These are phyloP conservation scores for Balanococcus diminutus DNA, from an alignment of 2,888 invertebrate genomes.

Conservation along the genomic window DNA sequence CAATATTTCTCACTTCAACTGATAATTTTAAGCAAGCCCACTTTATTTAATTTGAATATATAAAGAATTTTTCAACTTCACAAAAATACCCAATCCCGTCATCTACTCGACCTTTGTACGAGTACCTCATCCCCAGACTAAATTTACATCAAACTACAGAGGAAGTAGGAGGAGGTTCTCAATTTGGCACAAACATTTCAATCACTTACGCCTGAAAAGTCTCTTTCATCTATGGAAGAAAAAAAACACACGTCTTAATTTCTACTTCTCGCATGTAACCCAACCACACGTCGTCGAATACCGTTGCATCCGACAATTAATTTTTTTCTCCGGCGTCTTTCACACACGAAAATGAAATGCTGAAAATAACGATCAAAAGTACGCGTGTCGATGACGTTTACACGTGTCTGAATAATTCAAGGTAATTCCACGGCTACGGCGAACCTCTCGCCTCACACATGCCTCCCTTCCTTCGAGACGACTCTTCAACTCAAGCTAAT, in stretches of 20 bases:
- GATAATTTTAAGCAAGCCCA: no score
- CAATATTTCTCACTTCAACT: no score
- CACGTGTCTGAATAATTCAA: not conserved
- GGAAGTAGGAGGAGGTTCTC: no score
- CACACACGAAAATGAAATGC: not conserved
- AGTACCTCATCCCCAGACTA: no score
- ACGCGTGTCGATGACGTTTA: constrained; percentile 17
- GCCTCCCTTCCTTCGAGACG: not conserved
- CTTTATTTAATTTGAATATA: no score
- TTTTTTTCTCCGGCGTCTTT: not conserved
- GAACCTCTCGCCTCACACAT: not conserved
- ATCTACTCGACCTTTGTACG: no score
- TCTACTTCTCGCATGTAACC: no score
- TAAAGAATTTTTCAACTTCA: no score
- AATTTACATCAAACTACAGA: no score
- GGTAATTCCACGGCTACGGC: not conserved
- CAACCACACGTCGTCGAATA: no score
- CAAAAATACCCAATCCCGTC: no score
- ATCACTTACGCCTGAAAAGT: not conserved
- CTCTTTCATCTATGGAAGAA: no score
- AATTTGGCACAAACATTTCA: not conserved
- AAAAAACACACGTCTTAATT: not conserved
- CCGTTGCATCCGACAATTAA: not conserved
- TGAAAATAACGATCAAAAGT: not conserved
- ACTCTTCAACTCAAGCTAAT: not conserved